A percentile compares a stretch with the other conserved stretches of the same genome.
These are phyloP conservation scores for Phalloptychus januarius DNA, from an alignment of 2,797 vertebrate species.

Conservation along the genomic window DNA sequence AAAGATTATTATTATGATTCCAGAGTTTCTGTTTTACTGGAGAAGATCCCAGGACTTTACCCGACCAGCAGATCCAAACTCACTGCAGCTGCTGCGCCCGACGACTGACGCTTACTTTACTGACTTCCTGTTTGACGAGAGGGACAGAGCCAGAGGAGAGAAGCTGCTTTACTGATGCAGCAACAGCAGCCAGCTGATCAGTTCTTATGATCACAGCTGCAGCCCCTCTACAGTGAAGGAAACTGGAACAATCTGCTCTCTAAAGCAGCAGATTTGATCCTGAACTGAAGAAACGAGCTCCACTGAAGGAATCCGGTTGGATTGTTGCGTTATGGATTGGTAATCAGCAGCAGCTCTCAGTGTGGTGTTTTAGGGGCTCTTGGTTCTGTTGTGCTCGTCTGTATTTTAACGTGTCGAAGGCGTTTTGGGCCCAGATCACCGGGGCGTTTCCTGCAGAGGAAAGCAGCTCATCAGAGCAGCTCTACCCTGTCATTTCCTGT, in stretches of 20 bases:
- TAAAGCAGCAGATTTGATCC: conserved; percentile 1
- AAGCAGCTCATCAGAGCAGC: conserved; percentile 44
- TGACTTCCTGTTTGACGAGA: too few species aligned
- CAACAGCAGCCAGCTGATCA: too few species aligned
- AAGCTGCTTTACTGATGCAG: too few species aligned
- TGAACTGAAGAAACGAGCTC: neutral
- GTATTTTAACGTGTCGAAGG: neutral
- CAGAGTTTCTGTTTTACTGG: neutral
- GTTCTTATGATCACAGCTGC: conserved; percentile 1
- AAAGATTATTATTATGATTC: neutral
- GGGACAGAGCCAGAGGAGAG: too few species aligned
- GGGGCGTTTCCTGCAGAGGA: conserved; percentile 66
- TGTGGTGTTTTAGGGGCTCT: neutral
- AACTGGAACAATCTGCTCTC: conserved; percentile 53
- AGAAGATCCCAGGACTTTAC: neutral
- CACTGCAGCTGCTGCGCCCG: too few species aligned
- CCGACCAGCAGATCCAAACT: too few species aligned
- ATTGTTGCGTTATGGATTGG: neutral
- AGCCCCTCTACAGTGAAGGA: conserved; percentile 37
- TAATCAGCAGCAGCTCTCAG: neutral
- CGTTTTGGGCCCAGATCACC: neutral
- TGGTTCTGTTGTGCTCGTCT: neutral
- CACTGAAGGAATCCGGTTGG: neutral
- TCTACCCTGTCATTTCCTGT: conserved; percentile 42
- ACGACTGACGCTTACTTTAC: too few species aligned